These are phyloP conservation scores for Lepidocolaptes lacrymiger DNA, from an alignment of 2,797 vertebrate genomes.

Conservation along the genomic window DNA sequence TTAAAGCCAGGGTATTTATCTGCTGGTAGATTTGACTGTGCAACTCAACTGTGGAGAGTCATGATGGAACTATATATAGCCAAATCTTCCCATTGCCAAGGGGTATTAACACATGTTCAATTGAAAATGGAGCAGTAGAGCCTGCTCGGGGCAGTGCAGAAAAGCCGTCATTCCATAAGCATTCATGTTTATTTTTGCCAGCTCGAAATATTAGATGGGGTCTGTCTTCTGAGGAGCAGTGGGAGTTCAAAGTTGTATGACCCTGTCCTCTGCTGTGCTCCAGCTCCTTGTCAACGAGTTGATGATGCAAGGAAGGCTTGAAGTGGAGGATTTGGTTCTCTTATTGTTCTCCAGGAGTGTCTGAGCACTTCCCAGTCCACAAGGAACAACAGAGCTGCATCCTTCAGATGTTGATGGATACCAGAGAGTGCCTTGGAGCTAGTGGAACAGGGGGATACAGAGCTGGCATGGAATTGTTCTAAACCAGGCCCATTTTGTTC, in stretches of 20 bases:
- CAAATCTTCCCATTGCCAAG: neutral
- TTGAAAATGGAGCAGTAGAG: neutral
- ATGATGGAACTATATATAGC: neutral
- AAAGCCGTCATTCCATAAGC: neutral
- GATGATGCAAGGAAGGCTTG: neutral
- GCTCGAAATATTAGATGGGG: neutral
- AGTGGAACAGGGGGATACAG: too few relatives aligned
- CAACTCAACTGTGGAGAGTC: neutral
- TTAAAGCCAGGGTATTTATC: neutral
- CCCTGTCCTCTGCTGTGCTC: neutral
- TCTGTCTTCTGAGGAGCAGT: neutral
- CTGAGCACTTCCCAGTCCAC: neutral
- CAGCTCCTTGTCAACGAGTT: neutral
- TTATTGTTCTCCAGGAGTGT: neutral
- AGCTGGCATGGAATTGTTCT: neutral
- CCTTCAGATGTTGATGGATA: neutral
- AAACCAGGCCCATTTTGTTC: neutral
- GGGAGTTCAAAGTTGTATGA: neutral
- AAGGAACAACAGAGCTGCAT: neutral
- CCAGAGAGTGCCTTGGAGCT: neutral
- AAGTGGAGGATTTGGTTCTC: neutral
- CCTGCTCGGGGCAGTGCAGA: neutral
- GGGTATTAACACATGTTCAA: neutral
- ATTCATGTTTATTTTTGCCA: neutral
- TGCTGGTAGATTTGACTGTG: neutral